Evolutionary conservation across 2,797 vertebrate species (phyloP).

Genomic region (Cyprinella venusta): DNA sequence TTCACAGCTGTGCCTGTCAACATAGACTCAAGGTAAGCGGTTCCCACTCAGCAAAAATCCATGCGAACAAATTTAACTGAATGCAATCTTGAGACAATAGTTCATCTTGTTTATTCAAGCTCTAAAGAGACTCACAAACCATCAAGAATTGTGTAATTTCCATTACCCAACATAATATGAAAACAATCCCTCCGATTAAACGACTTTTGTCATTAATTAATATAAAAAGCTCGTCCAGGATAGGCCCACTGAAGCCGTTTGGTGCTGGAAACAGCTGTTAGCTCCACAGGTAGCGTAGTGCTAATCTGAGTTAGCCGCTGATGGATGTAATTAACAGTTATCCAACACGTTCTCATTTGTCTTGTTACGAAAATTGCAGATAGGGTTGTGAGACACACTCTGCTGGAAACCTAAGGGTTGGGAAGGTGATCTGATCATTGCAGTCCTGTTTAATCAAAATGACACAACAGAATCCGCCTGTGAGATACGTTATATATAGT

Average conservation of each 20-base stretch:
- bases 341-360: slow-evolving; percentile 30
- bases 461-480: not conserved
- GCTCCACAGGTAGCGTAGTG: slow-evolving; percentile 58
- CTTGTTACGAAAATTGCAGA: slow-evolving; percentile 28
- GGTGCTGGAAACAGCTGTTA: slow-evolving; percentile 67
- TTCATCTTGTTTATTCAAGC: not conserved
- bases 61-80: slow-evolving; percentile 13
- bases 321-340: slow-evolving; percentile 41
- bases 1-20: not conserved
- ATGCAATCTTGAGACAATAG: slow-evolving; percentile 5
- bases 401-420: not conserved
- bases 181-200: slow-evolving; percentile 21
- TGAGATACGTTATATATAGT: not conserved
- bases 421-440: slow-evolving; percentile 13
- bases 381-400: slow-evolving; percentile 14
- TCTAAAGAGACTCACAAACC: not conserved
- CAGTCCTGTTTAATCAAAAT: not conserved
- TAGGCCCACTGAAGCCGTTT: slow-evolving; percentile 63
- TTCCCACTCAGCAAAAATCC: not conserved
- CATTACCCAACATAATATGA: not conserved
- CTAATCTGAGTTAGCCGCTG: slow-evolving; percentile 22
- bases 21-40: not conserved
- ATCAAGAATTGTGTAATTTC: not conserved
- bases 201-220: not conserved
- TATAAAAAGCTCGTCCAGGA: slow-evolving; percentile 46